Evolutionary conservation across 1,140 invertebrate species (phyloP).

Genomic region (Oedothorax gibbosus): DNA sequence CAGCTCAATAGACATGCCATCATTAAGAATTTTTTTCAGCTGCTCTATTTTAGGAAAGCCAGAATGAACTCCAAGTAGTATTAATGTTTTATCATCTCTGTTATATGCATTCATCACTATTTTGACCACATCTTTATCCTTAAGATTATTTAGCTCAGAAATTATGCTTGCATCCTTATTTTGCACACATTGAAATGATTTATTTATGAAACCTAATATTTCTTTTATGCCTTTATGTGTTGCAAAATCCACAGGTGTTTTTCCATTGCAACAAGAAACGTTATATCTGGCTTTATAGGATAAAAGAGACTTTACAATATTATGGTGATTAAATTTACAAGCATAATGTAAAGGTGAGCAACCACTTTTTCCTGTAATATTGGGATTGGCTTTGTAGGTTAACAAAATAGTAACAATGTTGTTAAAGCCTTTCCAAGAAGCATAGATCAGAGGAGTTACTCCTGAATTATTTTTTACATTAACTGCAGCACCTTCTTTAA

Average conservation of each 20-base stretch:
- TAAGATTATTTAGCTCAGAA: background rate
- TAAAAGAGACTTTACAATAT: slow-evolving; percentile 10
- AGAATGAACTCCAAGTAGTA: slow-evolving; percentile 14
- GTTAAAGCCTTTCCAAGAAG: background rate
- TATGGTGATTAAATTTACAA: slow-evolving; percentile 26
- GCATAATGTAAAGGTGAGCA: slow-evolving; percentile 36
- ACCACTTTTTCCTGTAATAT: background rate
- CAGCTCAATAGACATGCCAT: background rate
- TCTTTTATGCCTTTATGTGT: slow-evolving; percentile 12
- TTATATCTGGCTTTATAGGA: slow-evolving; percentile 8
- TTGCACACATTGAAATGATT: slow-evolving; percentile 31
- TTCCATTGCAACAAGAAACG: background rate
- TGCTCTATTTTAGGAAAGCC: slow-evolving; percentile 31
- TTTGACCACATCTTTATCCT: slow-evolving; percentile 8
- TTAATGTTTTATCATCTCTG: slow-evolving; percentile 11
- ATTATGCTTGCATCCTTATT: slow-evolving; percentile 2
- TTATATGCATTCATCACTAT: slow-evolving; percentile 31
- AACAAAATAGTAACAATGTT: background rate
- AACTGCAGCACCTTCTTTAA: background rate
- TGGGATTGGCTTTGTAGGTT: background rate
- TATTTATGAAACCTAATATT: slow-evolving; percentile 19
- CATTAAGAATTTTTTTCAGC: slow-evolving; percentile 12
- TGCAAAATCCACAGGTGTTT: slow-evolving; percentile 33
- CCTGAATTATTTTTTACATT: background rate
- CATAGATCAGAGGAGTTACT: slow-evolving; percentile 7